These are phyloP conservation scores for Zoanthus sansibaricus DNA, from an alignment of 92 coral and sea anemone species.

Conservation along the genomic window DNA sequence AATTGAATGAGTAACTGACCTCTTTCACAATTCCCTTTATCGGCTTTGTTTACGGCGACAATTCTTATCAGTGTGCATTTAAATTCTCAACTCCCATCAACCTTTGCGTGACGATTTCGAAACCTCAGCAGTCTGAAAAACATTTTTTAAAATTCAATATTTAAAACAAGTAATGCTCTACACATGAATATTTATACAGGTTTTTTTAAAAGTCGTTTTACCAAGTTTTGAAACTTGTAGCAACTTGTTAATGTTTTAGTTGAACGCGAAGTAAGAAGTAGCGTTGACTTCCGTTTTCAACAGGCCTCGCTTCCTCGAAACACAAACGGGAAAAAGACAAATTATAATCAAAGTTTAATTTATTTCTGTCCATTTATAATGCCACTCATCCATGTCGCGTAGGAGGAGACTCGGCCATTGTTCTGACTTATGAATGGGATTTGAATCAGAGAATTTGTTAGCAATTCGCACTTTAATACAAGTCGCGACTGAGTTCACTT, in stretches of 20 bases:
- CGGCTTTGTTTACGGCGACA: conserved; percentile 32
- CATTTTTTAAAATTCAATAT: neutral
- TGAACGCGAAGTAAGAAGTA: neutral
- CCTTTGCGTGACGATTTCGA: conserved; percentile 12
- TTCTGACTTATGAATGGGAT: conserved; percentile 85
- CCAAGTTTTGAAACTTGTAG: conserved; percentile 30
- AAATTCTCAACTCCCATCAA: conserved; percentile 12
- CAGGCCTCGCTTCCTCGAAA: neutral
- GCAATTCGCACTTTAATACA: neutral
- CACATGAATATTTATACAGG: conserved; percentile 26
- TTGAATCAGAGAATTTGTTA: conserved; percentile 71
- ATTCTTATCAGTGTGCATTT: conserved; percentile 27
- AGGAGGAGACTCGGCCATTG: conserved; percentile 78
- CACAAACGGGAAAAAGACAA: neutral
- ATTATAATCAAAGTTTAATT: conserved; percentile 1
- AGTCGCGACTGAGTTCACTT: conserved; percentile 30
- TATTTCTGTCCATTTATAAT: conserved; percentile 23
- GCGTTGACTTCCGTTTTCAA: neutral
- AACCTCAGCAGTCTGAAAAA: conserved; percentile 13
- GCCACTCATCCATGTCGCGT: conserved; percentile 41
- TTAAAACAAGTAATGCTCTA: too few species aligned
- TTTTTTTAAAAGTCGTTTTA: conserved; percentile 28
- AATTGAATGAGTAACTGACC: conserved; percentile 32
- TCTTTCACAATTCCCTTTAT: conserved; percentile 25
- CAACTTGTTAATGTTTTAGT: neutral